Conservation (phyloP, 2,888 invertebrate species). For the Tenthredo scrophulariae region DNA sequence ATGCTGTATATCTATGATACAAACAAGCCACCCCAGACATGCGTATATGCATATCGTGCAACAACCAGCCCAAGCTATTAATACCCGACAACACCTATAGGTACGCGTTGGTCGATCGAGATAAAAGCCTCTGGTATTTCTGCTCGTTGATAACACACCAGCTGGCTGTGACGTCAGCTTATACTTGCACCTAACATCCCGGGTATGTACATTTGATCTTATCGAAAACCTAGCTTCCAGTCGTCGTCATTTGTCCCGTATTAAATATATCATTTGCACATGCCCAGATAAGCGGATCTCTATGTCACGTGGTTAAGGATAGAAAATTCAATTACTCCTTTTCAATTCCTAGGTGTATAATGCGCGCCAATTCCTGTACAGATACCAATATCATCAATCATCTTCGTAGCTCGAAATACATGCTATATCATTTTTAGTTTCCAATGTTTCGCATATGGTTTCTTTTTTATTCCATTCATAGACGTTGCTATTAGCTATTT, state of each 20-base stretch:
- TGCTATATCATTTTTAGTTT: not conserved
- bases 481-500: not conserved
- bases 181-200: slow-evolving; percentile 13
- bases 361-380: not conserved
- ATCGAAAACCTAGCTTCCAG: not conserved
- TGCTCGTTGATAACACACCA: slow-evolving; percentile 50
- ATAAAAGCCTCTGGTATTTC: slow-evolving; percentile 50
- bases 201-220: slow-evolving; percentile 5
- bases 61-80: slow-evolving; percentile 35
- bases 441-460: not conserved
- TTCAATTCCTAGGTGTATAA: not conserved
- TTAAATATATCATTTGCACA: not conserved
- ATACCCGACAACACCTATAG: slow-evolving; percentile 51
- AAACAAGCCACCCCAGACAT: not conserved
- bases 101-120: slow-evolving; percentile 44
- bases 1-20: not conserved
- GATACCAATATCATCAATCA: not conserved
- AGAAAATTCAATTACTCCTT: not conserved
- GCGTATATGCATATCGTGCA: slow-evolving; percentile 30
- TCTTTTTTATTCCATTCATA: not conserved
- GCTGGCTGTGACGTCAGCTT: slow-evolving; percentile 44
- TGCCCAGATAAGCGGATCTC: not conserved
- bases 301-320: not conserved
- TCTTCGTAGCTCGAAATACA: too few relatives aligned
- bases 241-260: slow-evolving; percentile 22